Conservation (phyloP, 2,113 vertebrate genomes). For the Halcyon malimbica region DNA sequence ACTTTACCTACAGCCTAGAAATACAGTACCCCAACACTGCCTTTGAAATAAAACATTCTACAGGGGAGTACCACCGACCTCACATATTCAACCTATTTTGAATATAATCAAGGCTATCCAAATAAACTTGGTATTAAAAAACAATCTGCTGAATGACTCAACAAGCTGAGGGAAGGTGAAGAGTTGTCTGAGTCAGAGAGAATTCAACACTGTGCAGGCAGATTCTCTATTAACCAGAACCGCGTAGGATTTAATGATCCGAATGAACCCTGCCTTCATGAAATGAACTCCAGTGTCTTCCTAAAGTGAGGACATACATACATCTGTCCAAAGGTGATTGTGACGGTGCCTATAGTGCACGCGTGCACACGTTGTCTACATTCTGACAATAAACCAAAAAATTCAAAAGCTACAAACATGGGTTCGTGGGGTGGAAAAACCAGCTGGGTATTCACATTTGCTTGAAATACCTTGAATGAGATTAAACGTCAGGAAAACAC, state of each 20-base stretch:
- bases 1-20: neutral
- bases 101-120: neutral
- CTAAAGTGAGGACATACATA: slow-evolving; percentile 47
- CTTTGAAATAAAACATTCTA: neutral
- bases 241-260: slow-evolving; percentile 69
- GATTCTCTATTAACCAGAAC: slow-evolving; percentile 71
- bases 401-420: neutral
- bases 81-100: neutral
- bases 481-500: neutral
- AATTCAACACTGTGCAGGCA: slow-evolving; percentile 57
- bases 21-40: neutral
- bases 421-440: neutral
- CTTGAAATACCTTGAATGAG: neutral
- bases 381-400: neutral
- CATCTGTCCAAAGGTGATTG: slow-evolving; percentile 26
- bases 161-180: slow-evolving; percentile 43
- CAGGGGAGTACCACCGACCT: neutral
- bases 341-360: neutral
- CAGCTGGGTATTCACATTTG: neutral
- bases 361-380: neutral
- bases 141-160: slow-evolving; percentile 64
- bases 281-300: slow-evolving; percentile 59
- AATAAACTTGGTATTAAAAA: slow-evolving; percentile 55
- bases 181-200: slow-evolving; percentile 59
- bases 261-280: slow-evolving; percentile 45